Percentiles rank a stretch among this genome's conserved stretches.
phyloP scores from a whole-genome alignment of 2,888 invertebrate genomes.

The Acrocera orbiculus region DNA sequence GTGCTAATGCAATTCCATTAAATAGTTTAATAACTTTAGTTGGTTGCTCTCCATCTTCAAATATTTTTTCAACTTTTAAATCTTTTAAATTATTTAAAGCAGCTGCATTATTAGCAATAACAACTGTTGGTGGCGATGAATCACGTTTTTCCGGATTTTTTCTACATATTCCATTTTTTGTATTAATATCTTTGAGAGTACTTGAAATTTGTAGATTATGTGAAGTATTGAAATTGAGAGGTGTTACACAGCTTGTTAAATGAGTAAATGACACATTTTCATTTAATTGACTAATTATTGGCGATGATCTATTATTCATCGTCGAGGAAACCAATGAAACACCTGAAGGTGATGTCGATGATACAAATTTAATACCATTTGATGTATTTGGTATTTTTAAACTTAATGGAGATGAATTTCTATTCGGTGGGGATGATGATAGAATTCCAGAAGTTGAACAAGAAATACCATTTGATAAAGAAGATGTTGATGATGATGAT shows the following conservation, averaged over 20 bases:
- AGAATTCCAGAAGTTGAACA: slow-evolving; percentile 23
- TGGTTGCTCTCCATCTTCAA: slow-evolving; percentile 19
- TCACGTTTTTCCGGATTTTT: slow-evolving; percentile 5
- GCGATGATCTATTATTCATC: slow-evolving; percentile 2
- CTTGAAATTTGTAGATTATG: slow-evolving; percentile 8
- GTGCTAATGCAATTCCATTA: slow-evolving; percentile 16
- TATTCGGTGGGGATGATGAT: slow-evolving; percentile 21
- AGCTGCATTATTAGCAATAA: background rate
- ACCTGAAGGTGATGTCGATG: background rate
- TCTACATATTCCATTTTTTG: slow-evolving; percentile 11
- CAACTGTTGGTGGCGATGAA: slow-evolving; percentile 4
- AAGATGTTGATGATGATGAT: slow-evolving; percentile 29
- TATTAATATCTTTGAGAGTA: slow-evolving; percentile 9
- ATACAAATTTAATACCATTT: slow-evolving; percentile 17
- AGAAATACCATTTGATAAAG: slow-evolving; percentile 26
- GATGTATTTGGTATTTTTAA: slow-evolving; percentile 13
- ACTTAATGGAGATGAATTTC: slow-evolving; percentile 13
- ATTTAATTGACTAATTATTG: slow-evolving; percentile 6
- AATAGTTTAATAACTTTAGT: slow-evolving; percentile 22
- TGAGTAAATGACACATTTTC: slow-evolving; percentile 5
- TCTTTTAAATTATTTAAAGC: slow-evolving; percentile 3
- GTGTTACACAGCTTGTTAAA: slow-evolving; percentile 6
- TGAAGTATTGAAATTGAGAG: slow-evolving; percentile 9
- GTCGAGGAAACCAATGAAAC: slow-evolving; percentile 1
- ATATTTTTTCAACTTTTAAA: slow-evolving; percentile 10